Conservation (phyloP, 2,888 invertebrate species). For the Thysanoteuthis rhombus region DNA sequence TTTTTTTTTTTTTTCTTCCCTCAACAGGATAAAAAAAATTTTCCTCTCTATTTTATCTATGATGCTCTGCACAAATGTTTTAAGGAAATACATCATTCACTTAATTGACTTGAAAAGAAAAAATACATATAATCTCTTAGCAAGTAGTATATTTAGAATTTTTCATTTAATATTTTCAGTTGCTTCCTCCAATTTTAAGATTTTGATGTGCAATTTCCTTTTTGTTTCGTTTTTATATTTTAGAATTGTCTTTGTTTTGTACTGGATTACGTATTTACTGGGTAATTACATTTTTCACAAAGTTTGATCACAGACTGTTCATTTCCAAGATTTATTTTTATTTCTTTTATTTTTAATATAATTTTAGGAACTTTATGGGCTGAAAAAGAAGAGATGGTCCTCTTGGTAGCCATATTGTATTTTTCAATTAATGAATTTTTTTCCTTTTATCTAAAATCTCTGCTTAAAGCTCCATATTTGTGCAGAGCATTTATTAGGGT, state of each 20-base stretch:
- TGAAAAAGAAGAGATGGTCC: not conserved
- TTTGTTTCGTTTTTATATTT: not conserved
- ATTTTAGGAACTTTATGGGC: not conserved
- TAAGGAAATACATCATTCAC: not conserved
- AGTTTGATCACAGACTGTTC: not conserved
- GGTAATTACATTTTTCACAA: not conserved
- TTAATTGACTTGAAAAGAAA: not conserved
- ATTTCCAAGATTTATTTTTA: not conserved
- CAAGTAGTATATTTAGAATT: not conserved
- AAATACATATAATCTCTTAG: not conserved
- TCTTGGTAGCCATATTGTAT: not conserved
- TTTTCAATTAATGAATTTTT: not conserved
- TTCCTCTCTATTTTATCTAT: not conserved
- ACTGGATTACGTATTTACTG: not conserved
- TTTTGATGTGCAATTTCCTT: not conserved
- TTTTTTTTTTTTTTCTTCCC: not conserved
- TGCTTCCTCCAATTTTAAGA: not conserved
- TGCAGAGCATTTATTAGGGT: not conserved
- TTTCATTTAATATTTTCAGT: not conserved
- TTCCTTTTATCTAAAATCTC: not conserved
- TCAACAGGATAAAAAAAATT: not conserved
- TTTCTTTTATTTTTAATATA: not conserved
- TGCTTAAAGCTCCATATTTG: not conserved
- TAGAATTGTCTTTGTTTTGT: not conserved
- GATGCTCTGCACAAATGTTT: constrained; percentile 12